Conservation (phyloP, 1,140 invertebrate genomes). For the Bemisia tabaci region DNA sequence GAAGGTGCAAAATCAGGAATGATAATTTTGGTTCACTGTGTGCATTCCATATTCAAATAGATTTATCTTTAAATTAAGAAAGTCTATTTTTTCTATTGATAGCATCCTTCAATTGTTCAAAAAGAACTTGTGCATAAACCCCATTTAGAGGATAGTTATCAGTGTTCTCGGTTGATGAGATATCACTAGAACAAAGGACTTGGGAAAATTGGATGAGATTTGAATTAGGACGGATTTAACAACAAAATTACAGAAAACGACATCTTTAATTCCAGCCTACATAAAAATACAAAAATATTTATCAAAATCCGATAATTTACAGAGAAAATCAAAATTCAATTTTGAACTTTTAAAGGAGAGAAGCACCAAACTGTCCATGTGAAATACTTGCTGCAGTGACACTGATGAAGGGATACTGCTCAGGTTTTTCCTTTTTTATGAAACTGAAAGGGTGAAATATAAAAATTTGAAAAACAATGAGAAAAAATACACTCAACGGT, state of each 20-base stretch:
- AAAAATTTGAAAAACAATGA: neutral
- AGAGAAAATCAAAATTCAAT: neutral
- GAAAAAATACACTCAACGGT: neutral
- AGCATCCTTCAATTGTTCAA: too few species aligned
- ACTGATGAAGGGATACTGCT: neutral
- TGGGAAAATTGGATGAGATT: too few species aligned
- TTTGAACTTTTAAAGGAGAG: neutral
- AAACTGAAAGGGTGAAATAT: neutral
- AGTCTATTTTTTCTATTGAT: too few species aligned
- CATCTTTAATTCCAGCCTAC: neutral
- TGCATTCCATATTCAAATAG: too few species aligned
- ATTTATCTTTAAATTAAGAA: too few species aligned
- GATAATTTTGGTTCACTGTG: too few species aligned
- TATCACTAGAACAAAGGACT: too few species aligned
- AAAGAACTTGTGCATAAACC: too few species aligned
- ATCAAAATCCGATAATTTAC: neutral
- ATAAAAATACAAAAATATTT: neutral
- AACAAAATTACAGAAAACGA: neutral
- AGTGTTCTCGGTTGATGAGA: too few species aligned
- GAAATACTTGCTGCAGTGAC: neutral
- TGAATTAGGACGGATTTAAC: too few species aligned
- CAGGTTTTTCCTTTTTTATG: neutral
- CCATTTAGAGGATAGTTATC: too few species aligned
- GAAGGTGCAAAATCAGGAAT: too few species aligned
- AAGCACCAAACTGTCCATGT: neutral